phyloP scores from a whole-genome alignment of 2,113 vertebrate species.

The Nicator chloris region DNA sequence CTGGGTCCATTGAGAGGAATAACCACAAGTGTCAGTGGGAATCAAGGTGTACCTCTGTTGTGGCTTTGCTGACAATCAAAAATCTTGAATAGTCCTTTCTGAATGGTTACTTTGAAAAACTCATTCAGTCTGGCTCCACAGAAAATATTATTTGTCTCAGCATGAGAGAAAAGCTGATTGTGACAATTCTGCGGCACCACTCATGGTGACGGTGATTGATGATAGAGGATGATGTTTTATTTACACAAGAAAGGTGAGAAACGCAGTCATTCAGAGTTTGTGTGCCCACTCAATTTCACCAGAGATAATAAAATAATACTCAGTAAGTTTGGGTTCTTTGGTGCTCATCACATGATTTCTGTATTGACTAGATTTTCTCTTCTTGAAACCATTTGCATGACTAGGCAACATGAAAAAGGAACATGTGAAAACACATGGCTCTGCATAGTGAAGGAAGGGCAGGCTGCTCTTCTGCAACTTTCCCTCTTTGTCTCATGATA shows the following conservation, averaged over 20 bases:
- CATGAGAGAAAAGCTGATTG: not conserved
- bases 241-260: not conserved
- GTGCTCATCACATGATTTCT: rapidly evolving
- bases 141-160: not conserved
- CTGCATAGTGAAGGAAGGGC: not conserved
- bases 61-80: not conserved
- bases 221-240: not conserved
- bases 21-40: not conserved
- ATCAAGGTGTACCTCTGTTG: not conserved
- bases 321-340: not conserved
- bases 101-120: not conserved
- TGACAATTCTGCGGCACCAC: not conserved
- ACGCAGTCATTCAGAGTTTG: not conserved
- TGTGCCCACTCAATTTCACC: not conserved
- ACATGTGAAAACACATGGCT: not conserved
- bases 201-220: not conserved
- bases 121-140: not conserved
- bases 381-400: not conserved
- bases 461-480: not conserved
- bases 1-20: too few species aligned
- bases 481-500: not conserved
- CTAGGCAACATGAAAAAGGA: not conserved
- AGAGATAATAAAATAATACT: not conserved
- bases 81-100: not conserved
- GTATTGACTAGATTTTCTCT: not conserved